phyloP scores from a whole-genome alignment of 2,113 vertebrate genomes.

The Glaucomys volans region DNA sequence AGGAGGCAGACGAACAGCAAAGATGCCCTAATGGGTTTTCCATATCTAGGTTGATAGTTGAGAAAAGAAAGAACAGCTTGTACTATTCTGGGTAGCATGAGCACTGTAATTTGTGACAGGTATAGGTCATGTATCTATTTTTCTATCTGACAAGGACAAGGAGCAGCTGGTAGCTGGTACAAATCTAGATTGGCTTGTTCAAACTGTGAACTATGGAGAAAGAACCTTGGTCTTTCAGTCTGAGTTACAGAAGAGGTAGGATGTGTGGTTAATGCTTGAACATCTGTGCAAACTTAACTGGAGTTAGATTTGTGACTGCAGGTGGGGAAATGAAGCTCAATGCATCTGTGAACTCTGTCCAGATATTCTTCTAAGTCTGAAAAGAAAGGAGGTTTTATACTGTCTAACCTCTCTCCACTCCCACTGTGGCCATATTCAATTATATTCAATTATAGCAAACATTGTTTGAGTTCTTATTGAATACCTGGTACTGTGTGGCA shows the following conservation, averaged over 20 bases:
- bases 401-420: neutral
- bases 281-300: neutral
- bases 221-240: neutral
- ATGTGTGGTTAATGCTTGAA: neutral
- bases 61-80: slow-evolving; percentile 72
- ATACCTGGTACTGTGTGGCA: neutral
- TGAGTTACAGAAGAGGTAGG: neutral
- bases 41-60: slow-evolving; percentile 46
- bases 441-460: neutral
- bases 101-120: slow-evolving; percentile 46
- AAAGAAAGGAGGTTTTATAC: neutral
- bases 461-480: neutral
- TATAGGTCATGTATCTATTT: slow-evolving; percentile 74
- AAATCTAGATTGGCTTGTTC: slow-evolving; percentile 49
- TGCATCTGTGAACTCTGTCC: neutral
- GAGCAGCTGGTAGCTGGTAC: slow-evolving; percentile 55
- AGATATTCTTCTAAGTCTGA: slow-evolving; percentile 2
- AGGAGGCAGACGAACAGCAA: neutral
- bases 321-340: slow-evolving; percentile 37
- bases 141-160: slow-evolving; percentile 61
- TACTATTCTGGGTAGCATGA: neutral
- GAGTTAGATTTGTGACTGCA: neutral
- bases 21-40: slow-evolving; percentile 63
- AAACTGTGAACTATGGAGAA: neutral
- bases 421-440: neutral